Base-by-base conservation (phyloP, 2,888 invertebrate species). In the Rambutsinella grinnellia region DNA sequence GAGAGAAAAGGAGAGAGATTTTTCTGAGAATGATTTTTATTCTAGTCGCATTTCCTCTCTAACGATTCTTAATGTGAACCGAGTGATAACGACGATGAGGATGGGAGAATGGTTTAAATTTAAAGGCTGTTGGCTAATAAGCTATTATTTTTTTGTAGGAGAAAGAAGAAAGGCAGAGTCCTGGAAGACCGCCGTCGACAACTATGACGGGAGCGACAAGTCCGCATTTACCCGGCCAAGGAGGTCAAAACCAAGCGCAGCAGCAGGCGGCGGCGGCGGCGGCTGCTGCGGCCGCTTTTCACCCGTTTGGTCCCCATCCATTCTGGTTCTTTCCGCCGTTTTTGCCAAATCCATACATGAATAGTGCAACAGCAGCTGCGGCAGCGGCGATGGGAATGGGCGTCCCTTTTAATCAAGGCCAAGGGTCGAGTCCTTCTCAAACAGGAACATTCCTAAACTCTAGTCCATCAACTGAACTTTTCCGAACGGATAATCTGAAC, bases 281-380 rank as follows among this genome's bases (percentile, higher is more conserved):
- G 0, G 81, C 81, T 5, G 79, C 84, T 0, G 82, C 84, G 17
- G 82, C 82, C 61, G 79, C 80, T 15, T 77, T 81, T 21, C 79
- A 79, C 21, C 79, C 79, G 47, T 79, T 81, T 51, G 78, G 78
- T 60, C 76, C 81, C 23, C 83, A 84, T 74, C 84, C 84, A 1
- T 74, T 84, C 19, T 84, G 84, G 84, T 83, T 84, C 56, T 84
- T 84, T 63, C 84, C 84, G 27, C 84, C 83, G 5, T 84, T 84
- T 70, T 72, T 84, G 21, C 83, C 83, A 24, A 84, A 82, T 79
- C 84, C 84, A 1, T 84, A 84, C 66, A 78, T 82, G 79, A 80
- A 76, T 46, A 67, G 78, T 2, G 78, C 70, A 21, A 71, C 74
- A 15, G 78, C 75, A 2, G 71, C 76, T 17, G 76, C 76, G 19